Percentiles rank a stretch among this genome's conserved stretches.
These are phyloP conservation scores for Augiades crinisus DNA, from an alignment of 2,888 invertebrate genomes.

Conservation along the genomic window DNA sequence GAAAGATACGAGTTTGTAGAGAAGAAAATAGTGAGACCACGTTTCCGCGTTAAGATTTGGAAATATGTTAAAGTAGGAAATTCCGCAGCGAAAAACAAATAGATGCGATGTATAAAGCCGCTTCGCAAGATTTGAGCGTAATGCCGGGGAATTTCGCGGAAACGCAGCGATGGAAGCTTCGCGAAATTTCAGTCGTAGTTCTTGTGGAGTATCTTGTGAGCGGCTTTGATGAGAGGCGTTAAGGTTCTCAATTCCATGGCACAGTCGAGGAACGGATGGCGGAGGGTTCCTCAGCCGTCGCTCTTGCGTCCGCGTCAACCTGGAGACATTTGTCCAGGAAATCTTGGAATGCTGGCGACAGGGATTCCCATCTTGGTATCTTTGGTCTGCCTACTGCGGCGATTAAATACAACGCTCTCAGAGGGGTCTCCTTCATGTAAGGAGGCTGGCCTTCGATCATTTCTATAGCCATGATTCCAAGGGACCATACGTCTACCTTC, in stretches of 20 bases:
- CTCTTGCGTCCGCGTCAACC: constrained; percentile 90
- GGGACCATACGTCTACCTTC: constrained; percentile 96
- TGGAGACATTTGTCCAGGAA: constrained; percentile 94
- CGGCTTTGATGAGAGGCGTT: constrained; percentile 94
- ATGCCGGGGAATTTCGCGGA: too few relatives aligned
- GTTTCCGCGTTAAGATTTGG: neutral
- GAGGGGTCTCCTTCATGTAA: constrained; percentile 96
- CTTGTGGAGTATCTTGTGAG: constrained; percentile 91
- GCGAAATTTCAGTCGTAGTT: constrained; percentile 59
- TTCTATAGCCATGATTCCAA: constrained; percentile 99
- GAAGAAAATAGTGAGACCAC: neutral
- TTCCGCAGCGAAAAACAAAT: too few relatives aligned
- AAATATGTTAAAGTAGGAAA: too few relatives aligned
- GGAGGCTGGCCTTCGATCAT: constrained; percentile 97
- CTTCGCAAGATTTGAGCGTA: too few relatives aligned
- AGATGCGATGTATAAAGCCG: too few relatives aligned
- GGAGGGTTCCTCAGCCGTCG: constrained; percentile 87
- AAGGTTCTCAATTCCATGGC: constrained; percentile 91
- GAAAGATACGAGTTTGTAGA: constrained; percentile 4
- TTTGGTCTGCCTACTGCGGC: constrained; percentile 97
- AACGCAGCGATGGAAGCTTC: constrained; percentile 33
- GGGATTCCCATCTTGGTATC: constrained; percentile 90
- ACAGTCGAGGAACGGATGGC: constrained; percentile 89
- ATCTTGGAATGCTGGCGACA: constrained; percentile 89
- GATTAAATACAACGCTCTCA: constrained; percentile 95